phyloP scores from a whole-genome alignment of 2,797 vertebrate species.

The Sebastes trivittatus region DNA sequence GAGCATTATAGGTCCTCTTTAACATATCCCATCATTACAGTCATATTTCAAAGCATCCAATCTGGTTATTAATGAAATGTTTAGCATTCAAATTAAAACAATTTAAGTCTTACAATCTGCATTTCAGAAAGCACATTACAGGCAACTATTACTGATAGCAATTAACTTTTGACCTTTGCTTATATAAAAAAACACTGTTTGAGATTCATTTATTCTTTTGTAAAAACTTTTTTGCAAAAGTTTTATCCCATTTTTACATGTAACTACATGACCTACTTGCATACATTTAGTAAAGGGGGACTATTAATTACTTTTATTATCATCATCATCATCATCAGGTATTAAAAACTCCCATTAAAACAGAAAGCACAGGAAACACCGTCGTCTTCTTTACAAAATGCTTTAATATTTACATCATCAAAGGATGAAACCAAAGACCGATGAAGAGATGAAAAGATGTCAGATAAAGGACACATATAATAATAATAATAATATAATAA shows the following conservation, averaged over 20 bases:
- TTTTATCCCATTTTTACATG: not conserved
- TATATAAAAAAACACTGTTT: not conserved
- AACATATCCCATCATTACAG: not conserved
- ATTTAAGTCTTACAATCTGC: not conserved
- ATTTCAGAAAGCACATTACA: not conserved
- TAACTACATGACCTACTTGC: not conserved
- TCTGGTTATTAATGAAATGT: not conserved
- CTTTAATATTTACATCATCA: constrained; percentile 84
- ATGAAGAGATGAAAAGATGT: constrained; percentile 49
- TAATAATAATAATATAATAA: too few relatives aligned
- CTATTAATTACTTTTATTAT: not conserved
- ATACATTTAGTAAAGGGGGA: not conserved
- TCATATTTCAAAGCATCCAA: not conserved
- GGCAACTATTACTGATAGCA: not conserved
- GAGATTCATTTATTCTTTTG: not conserved
- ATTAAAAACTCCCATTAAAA: not conserved
- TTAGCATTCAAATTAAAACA: not conserved
- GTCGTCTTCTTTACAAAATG: constrained; percentile 81
- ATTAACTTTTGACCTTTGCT: not conserved
- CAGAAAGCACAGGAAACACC: not conserved
- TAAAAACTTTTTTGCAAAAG: not conserved
- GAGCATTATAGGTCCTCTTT: too few relatives aligned
- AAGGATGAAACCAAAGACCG: constrained; percentile 60
- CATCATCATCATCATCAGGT: not conserved
- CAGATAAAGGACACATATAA: constrained; percentile 36